Base-by-base conservation (phyloP, 2,797 vertebrate species). In the Sebastes diaconus region DNA sequence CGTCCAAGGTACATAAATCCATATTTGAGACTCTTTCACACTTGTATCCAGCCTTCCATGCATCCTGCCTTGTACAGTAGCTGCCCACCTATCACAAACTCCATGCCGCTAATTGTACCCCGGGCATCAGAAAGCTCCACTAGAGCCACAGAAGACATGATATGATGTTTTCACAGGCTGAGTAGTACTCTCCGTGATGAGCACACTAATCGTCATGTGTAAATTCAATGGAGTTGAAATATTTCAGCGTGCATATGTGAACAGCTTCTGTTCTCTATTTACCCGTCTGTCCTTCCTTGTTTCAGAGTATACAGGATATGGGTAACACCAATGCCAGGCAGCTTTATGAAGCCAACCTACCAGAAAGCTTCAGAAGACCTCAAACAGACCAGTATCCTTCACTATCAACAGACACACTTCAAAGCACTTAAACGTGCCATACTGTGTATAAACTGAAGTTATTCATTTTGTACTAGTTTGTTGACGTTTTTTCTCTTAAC, bases 301-400 rank as follows among this genome's bases (percentile, higher is more conserved):
- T 81, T 25, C 73, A 99, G 98, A 97, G 97, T 88, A 97, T 99
- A 96, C 97, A 98, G 90, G 97, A 98, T 74, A 99, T 99, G 97
- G 98, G 97, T 83, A 99, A 99, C 95, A 98, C 97, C 89, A 98
- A 95, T 91, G 97, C 97, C 92, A 96, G 97, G 90, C 83, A 95
- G 91, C 95, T 97, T 55, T 99, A 99, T 86, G 98, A 99, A 95
- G 97, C 96, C 84, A 97, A 98, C 94, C 97, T 99, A 93, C 98
- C 98, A 95, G 97, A 98, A 86, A 97, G 95, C 90, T 99, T 98
- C 91, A 95, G 97, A 95, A 97, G 98, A 96, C 98, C 98, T 95
- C 98, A 99, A 90, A 98, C 98, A 92, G 98, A 99, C 96, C 98
- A 99, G 97, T 98, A 99, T 99, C 97, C 97, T 98, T 96, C 25